phyloP scores from a whole-genome alignment of 53 echinoderm and acorn worm genomes.

The Actinopyga echinites region DNA sequence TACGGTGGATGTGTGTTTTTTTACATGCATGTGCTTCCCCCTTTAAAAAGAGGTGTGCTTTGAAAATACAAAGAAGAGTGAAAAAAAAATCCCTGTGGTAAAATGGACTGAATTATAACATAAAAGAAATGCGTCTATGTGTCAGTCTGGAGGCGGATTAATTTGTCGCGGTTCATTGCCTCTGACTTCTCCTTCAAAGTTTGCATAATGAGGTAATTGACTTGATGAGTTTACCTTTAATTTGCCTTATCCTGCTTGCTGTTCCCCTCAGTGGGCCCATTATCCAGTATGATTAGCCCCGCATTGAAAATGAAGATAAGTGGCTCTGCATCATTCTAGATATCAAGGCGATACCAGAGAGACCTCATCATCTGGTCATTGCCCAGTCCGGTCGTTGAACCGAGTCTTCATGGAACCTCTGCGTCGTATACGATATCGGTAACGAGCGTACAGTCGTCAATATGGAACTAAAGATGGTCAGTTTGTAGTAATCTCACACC shows the following conservation, averaged over 20 bases:
- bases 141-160: too few relatives aligned
- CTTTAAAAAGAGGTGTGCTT: too few relatives aligned
- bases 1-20: too few relatives aligned
- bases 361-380: slow-evolving; percentile 38
- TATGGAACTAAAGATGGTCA: not conserved
- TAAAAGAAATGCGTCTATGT: too few relatives aligned
- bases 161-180: too few relatives aligned
- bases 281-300: slow-evolving; percentile 12
- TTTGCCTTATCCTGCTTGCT: not conserved
- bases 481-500: slow-evolving; percentile 26
- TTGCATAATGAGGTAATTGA: too few relatives aligned
- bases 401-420: not conserved
- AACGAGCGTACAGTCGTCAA: slow-evolving; percentile 5
- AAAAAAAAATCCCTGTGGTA: too few relatives aligned
- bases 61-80: too few relatives aligned
- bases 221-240: too few relatives aligned
- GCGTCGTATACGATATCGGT: not conserved
- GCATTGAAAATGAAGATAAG: slow-evolving; percentile 7
- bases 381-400: slow-evolving; percentile 34
- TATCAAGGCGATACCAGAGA: slow-evolving; percentile 15
- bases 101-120: too few relatives aligned
- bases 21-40: too few relatives aligned
- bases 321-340: not conserved
- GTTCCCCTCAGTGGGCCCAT: slow-evolving; percentile 14
- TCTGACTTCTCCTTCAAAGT: too few relatives aligned